Conservation (phyloP, 2,888 invertebrate genomes). For the Theretra japonica region DNA sequence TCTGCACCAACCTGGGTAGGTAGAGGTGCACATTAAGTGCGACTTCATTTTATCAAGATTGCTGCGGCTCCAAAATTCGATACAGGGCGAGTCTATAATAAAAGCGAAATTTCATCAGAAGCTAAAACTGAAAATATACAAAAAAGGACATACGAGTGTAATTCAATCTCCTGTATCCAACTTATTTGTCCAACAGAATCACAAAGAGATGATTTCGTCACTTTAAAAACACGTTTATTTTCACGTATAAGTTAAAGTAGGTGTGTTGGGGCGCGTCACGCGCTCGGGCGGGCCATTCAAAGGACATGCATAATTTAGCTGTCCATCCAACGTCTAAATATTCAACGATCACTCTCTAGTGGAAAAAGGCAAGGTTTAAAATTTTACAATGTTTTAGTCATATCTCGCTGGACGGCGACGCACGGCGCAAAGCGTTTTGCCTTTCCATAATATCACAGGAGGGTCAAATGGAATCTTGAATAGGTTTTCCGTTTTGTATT, state of each 20-base stretch:
- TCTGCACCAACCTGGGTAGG: no score
- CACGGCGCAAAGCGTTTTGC: neutral
- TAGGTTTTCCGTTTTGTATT: neutral
- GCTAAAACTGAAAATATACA: no score
- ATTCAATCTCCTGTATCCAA: no score
- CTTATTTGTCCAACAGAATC: neutral
- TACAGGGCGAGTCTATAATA: no score
- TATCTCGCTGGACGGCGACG: conserved; percentile 8
- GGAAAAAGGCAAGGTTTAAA: conserved; percentile 42
- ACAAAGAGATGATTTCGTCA: neutral
- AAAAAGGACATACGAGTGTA: no score
- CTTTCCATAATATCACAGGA: neutral
- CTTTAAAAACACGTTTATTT: neutral
- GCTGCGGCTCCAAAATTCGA: no score
- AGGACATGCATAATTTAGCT: conserved; percentile 52
- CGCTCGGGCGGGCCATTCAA: conserved; percentile 44
- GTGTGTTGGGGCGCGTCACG: conserved; percentile 43
- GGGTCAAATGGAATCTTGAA: neutral
- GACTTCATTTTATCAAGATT: no score
- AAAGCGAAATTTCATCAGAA: no score
- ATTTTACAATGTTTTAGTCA: conserved; percentile 28
- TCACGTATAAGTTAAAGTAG: neutral
- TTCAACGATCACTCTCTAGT: conserved; percentile 48
- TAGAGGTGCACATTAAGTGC: no score
- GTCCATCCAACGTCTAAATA: conserved; percentile 49